These are phyloP conservation scores for Psilopsiagon aymara DNA, from an alignment of 2,113 vertebrate species.

Conservation along the genomic window DNA sequence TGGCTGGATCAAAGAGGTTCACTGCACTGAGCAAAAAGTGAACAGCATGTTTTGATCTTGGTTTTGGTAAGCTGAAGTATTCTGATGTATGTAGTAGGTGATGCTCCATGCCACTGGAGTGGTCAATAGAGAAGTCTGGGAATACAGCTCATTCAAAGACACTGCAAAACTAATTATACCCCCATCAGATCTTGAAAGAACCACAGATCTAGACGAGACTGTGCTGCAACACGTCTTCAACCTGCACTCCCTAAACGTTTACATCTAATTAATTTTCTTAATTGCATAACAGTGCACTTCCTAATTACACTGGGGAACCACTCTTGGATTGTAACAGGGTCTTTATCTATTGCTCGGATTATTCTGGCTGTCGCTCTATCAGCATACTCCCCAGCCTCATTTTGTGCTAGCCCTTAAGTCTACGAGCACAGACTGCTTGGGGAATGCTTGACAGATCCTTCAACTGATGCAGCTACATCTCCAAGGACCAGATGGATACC, in stretches of 20 bases:
- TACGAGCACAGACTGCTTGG: background rate
- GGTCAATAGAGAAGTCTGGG: background rate
- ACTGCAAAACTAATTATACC: background rate
- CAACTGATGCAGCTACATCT: background rate
- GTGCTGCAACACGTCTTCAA: background rate
- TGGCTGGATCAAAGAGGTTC: background rate
- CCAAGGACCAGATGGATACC: conserved; percentile 10
- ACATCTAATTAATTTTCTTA: conserved; percentile 70
- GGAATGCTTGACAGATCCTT: conserved; percentile 17
- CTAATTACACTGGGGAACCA: conserved; percentile 59
- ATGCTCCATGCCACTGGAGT: background rate
- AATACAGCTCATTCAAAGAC: background rate
- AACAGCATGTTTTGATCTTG: background rate
- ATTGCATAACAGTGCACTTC: conserved; percentile 56
- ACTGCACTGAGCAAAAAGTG: background rate
- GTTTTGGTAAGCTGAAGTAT: background rate
- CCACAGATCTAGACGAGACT: background rate
- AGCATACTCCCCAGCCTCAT: background rate
- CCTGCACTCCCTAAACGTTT: conserved; percentile 3
- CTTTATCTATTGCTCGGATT: conserved; percentile 36
- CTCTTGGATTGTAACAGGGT: background rate
- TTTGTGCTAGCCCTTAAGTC: background rate
- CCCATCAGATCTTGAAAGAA: background rate
- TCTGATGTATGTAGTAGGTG: background rate
- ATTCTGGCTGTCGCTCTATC: background rate